Evolutionary conservation across 2,797 vertebrate genomes (phyloP).

Genomic region (Numenius phaeopus): DNA sequence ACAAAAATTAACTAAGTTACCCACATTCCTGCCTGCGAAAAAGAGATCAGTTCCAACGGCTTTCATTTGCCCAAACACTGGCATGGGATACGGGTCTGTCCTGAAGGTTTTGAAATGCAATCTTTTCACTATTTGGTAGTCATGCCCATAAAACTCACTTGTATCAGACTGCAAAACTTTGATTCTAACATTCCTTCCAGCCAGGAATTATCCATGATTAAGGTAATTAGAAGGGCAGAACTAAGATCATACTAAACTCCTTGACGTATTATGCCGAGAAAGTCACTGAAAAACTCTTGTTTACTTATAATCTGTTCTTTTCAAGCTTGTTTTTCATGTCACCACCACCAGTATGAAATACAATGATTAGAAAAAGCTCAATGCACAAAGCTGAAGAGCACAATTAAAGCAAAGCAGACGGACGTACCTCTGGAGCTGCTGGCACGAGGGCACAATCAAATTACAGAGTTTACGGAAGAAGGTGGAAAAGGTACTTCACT

Average conservation of each 20-base stretch:
- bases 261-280: not conserved
- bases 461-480: not conserved
- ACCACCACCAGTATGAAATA: not conserved
- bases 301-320: not conserved
- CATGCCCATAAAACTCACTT: slow-evolving; percentile 21
- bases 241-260: not conserved
- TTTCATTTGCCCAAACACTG: not conserved
- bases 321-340: not conserved
- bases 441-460: not conserved
- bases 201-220: slow-evolving; percentile 32
- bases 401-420: not conserved
- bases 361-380: not conserved
- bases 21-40: not conserved
- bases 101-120: slow-evolving; percentile 3
- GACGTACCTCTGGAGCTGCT: not conserved
- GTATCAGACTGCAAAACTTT: slow-evolving; percentile 8
- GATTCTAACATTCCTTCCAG: not conserved
- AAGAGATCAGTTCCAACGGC: not conserved
- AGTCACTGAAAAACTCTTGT: not conserved
- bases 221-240: slow-evolving; percentile 34
- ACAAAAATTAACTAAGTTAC: slow-evolving; percentile 7
- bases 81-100: not conserved
- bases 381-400: not conserved
- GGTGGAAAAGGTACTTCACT: not conserved
- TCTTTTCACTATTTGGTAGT: slow-evolving; percentile 4